Conservation (phyloP, 2,888 invertebrate genomes). For the Diaprepes abbreviatus region DNA sequence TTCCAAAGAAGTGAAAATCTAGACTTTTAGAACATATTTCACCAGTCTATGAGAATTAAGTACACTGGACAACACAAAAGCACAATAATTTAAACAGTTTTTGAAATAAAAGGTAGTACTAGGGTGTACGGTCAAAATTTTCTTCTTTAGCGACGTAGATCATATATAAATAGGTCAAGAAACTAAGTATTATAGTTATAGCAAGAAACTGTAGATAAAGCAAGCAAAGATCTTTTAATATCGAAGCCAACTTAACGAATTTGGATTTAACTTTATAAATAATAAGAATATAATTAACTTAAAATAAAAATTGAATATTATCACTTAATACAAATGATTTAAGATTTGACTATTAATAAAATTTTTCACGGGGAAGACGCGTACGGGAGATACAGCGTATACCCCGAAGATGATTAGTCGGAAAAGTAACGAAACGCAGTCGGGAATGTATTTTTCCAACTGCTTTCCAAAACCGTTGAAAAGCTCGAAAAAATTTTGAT, state of each 20-base stretch:
- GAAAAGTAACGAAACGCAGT: constrained; percentile 32
- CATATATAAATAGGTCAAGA: constrained; percentile 44
- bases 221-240: constrained; percentile 33
- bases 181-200: constrained; percentile 29
- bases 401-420: constrained; percentile 40
- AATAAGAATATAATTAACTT: too few relatives aligned
- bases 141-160: constrained; percentile 33
- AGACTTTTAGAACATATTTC: constrained; percentile 37
- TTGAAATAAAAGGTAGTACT: not conserved
- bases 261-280: too few relatives aligned
- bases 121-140: not conserved
- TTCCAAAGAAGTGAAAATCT: constrained; percentile 45
- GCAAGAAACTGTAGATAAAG: constrained; percentile 40
- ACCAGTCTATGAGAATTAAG: not conserved
- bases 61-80: constrained; percentile 5
- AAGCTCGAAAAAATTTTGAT: constrained; percentile 24
- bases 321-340: not conserved
- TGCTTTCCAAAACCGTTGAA: constrained; percentile 21
- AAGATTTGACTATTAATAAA: constrained; percentile 20
- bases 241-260: constrained; percentile 26
- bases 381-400: constrained; percentile 46
- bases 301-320: too few relatives aligned
- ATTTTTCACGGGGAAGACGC: constrained; percentile 39
- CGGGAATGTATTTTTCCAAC: constrained; percentile 37
- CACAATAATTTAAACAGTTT: not conserved